A percentile compares a stretch with the other conserved stretches of the same genome.
phyloP scores from a whole-genome alignment of 2,797 vertebrate genomes.

The Myotis findleyi region DNA sequence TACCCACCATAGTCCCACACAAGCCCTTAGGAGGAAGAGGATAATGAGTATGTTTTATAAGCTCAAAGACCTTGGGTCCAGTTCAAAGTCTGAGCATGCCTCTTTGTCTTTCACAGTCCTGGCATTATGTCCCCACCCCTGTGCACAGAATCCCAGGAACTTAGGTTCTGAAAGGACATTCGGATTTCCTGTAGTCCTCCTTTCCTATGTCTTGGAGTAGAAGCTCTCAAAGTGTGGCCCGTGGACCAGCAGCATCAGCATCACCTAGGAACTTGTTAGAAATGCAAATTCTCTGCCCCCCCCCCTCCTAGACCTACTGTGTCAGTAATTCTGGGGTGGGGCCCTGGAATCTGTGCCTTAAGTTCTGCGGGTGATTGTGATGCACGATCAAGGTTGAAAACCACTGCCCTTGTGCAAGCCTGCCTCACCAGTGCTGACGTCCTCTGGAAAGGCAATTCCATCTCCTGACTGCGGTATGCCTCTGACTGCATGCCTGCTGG shows the following conservation, averaged over 20 bases:
- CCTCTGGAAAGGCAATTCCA: background rate
- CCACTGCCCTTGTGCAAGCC: background rate
- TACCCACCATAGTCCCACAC: too few species aligned
- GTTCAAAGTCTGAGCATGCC: background rate
- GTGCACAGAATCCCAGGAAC: background rate
- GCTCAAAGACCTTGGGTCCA: background rate
- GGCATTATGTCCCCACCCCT: background rate
- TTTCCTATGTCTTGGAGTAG: background rate
- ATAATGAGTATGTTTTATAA: background rate
- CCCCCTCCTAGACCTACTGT: too few species aligned
- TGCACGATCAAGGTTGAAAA: background rate
- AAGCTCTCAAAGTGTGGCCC: background rate
- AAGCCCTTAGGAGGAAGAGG: background rate
- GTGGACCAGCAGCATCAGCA: background rate
- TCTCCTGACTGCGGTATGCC: background rate
- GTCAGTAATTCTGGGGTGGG: background rate
- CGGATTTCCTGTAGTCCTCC: background rate
- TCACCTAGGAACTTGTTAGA: background rate
- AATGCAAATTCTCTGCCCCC: background rate
- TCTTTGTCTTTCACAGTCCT: background rate
- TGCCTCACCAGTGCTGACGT: background rate
- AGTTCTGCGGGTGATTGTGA: background rate
- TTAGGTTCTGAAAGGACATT: background rate
- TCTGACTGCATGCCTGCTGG: background rate
- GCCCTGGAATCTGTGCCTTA: background rate